A percentile compares a stretch with the other conserved stretches of the same genome.
These are phyloP conservation scores for Tetheella fluctuosa DNA, from an alignment of 2,888 invertebrate genomes.

Conservation along the genomic window DNA sequence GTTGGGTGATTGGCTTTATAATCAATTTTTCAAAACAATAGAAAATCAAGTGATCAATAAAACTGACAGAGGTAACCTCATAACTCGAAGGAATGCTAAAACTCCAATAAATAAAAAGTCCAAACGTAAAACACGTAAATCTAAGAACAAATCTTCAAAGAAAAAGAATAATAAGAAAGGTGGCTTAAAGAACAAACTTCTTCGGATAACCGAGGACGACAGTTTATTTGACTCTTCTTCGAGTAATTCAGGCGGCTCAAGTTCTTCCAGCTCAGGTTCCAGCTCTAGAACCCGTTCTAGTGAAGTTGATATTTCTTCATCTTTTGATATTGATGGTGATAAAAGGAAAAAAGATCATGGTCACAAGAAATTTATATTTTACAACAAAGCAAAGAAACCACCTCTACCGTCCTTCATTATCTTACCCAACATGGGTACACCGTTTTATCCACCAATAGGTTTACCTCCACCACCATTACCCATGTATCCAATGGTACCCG, in stretches of 20 bases:
- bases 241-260: slow-evolving; percentile 31
- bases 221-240: slow-evolving; percentile 65
- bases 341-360: slow-evolving; percentile 52
- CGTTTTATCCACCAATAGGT: slow-evolving; percentile 72
- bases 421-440: slow-evolving; percentile 68
- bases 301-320: slow-evolving; percentile 30
- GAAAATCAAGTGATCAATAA: slow-evolving; percentile 74
- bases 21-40: slow-evolving; percentile 77
- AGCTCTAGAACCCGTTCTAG: slow-evolving; percentile 36
- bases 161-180: slow-evolving; percentile 44
- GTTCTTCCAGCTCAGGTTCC: slow-evolving; percentile 37
- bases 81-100: slow-evolving; percentile 59
- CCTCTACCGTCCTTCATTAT: slow-evolving; percentile 75
- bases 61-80: slow-evolving; percentile 45
- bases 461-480: slow-evolving; percentile 67
- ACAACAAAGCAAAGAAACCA: slow-evolving; percentile 65
- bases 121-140: slow-evolving; percentile 44
- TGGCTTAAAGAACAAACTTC: slow-evolving; percentile 56
- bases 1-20: slow-evolving; percentile 76
- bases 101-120: slow-evolving; percentile 25
- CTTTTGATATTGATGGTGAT: slow-evolving; percentile 24
- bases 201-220: slow-evolving; percentile 70
- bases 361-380: slow-evolving; percentile 68
- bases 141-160: slow-evolving; percentile 33
- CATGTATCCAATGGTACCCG: slow-evolving; percentile 74